Evolutionary conservation across 2,888 invertebrate genomes (phyloP).

Genomic region (Plutella xylostella): DNA sequence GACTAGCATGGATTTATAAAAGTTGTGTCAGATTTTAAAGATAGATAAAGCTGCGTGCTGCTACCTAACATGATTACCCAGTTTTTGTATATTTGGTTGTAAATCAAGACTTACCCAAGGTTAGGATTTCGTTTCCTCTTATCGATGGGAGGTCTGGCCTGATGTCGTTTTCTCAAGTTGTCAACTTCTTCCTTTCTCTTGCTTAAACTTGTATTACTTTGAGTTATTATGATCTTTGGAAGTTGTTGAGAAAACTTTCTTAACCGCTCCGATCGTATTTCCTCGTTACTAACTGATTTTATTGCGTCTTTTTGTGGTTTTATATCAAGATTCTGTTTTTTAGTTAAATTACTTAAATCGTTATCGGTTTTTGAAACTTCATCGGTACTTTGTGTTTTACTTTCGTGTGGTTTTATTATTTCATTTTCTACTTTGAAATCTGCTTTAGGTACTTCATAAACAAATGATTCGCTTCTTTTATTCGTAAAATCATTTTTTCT

Average conservation of each 20-base stretch:
- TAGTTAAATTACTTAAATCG: too few relatives aligned
- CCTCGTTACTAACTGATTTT: slow-evolving; percentile 27
- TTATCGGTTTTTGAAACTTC: too few relatives aligned
- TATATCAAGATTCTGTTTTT: too few relatives aligned
- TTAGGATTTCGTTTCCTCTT: too few relatives aligned
- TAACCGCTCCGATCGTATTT: slow-evolving; percentile 40
- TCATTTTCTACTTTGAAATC: slow-evolving; percentile 42
- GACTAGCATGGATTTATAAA: too few relatives aligned
- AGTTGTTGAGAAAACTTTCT: slow-evolving; percentile 46
- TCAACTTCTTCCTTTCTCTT: slow-evolving; percentile 17
- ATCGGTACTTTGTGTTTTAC: not conserved
- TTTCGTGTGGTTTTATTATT: slow-evolving; percentile 21
- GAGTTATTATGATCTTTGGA: slow-evolving; percentile 55
- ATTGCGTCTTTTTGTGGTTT: not conserved
- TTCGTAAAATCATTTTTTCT: slow-evolving; percentile 24
- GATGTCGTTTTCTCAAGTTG: not conserved
- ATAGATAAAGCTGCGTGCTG: too few relatives aligned
- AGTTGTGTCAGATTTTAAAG: too few relatives aligned
- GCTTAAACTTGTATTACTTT: slow-evolving; percentile 44
- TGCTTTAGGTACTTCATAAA: slow-evolving; percentile 21
- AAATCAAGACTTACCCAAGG: too few relatives aligned
- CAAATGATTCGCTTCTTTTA: slow-evolving; percentile 9
- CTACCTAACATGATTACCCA: too few relatives aligned
- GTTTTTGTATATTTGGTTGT: too few relatives aligned
- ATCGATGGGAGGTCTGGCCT: too few relatives aligned